phyloP scores from a whole-genome alignment of 2,113 vertebrate species.

The Microtus pennsylvanicus region DNA sequence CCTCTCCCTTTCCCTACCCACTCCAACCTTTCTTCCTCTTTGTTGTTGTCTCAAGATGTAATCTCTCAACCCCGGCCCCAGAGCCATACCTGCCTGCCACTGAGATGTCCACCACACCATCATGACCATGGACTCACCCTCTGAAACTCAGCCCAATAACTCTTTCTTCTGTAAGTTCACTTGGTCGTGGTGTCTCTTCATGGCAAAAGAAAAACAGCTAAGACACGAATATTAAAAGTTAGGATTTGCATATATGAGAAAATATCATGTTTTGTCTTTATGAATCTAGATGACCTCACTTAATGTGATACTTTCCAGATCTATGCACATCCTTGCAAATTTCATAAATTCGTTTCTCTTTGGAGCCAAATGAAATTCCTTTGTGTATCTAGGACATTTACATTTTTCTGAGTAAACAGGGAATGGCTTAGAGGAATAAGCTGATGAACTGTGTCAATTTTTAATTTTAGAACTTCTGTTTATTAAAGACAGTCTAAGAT shows the following conservation, averaged over 20 bases:
- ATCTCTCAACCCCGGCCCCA: background rate
- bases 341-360: background rate
- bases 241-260: background rate
- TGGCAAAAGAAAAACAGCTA: background rate
- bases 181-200: background rate
- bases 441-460: background rate
- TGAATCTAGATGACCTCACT: background rate
- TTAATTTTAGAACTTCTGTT: constrained; percentile 39
- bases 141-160: background rate
- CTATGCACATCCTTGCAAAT: background rate
- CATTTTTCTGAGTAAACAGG: background rate
- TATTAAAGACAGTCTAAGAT: background rate
- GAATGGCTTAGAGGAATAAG: background rate
- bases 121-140: background rate
- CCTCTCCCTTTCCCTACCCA: background rate
- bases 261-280: background rate
- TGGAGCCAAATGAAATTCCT: too few species aligned
- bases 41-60: background rate
- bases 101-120: background rate
- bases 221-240: background rate
- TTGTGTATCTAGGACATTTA: background rate
- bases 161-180: background rate
- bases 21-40: background rate
- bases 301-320: background rate
- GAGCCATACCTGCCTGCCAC: background rate